phyloP scores from a whole-genome alignment of 2,888 invertebrate species.

The Sphaerophoria rueppellii region DNA sequence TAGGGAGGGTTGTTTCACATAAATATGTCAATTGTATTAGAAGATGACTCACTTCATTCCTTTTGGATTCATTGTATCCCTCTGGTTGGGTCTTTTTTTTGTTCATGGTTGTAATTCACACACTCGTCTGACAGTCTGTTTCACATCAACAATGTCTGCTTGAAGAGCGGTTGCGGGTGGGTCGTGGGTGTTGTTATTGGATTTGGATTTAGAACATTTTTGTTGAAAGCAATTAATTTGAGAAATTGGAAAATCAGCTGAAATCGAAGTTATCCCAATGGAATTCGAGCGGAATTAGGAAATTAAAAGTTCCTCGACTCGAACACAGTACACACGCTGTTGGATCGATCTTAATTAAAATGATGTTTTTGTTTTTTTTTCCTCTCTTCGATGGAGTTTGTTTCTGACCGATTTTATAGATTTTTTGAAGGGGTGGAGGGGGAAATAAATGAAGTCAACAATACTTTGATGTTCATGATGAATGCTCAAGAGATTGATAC shows the following conservation, averaged over 20 bases:
- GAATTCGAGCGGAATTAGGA: conserved; percentile 64
- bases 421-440: too few species aligned
- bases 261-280: conserved; percentile 49
- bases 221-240: conserved; percentile 68
- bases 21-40: conserved; percentile 59
- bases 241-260: conserved; percentile 70
- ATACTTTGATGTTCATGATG: too few species aligned
- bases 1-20: conserved; percentile 48
- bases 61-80: not conserved
- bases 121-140: conserved; percentile 43
- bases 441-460: too few species aligned
- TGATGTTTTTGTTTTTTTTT: conserved; percentile 31
- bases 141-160: conserved; percentile 30
- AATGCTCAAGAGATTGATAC: too few species aligned
- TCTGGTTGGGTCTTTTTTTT: not conserved
- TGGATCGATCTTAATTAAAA: conserved; percentile 65
- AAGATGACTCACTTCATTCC: conserved; percentile 58
- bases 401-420: not conserved
- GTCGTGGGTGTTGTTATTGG: not conserved
- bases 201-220: conserved; percentile 24
- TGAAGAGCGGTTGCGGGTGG: conserved; percentile 4
- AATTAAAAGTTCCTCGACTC: conserved; percentile 57
- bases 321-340: not conserved
- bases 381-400: not conserved
- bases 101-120: conserved; percentile 32